These are phyloP conservation scores for Acanthaster planci DNA, from an alignment of 35 echinoderm and acorn worm genomes.

Conservation along the genomic window DNA sequence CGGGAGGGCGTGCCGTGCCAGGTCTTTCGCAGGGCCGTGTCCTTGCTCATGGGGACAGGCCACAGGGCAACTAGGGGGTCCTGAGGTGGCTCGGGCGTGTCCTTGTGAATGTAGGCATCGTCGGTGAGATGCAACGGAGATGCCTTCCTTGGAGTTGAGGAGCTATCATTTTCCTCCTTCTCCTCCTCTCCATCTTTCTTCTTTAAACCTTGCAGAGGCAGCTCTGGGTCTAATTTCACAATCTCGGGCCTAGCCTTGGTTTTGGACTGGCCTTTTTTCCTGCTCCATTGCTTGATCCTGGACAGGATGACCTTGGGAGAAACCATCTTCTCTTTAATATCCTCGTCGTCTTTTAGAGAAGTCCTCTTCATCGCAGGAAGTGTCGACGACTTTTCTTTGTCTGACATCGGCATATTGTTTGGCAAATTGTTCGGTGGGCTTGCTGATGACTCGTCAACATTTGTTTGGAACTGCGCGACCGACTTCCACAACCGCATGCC, in stretches of 20 bases:
- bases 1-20: background rate
- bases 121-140: background rate
- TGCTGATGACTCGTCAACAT: background rate
- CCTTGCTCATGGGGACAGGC: background rate
- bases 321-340: background rate
- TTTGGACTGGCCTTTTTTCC: background rate
- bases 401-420: background rate
- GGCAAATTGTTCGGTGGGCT: background rate
- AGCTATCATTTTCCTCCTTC: no score
- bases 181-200: background rate
- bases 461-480: slow-evolving; percentile 14
- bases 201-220: background rate
- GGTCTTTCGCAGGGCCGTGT: slow-evolving; percentile 3
- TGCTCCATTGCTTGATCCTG: slow-evolving; percentile 11
- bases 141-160: background rate
- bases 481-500: background rate
- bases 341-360: slow-evolving; percentile 4
- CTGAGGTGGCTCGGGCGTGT: background rate
- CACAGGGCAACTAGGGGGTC: background rate
- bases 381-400: background rate
- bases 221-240: background rate
- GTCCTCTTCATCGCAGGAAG: background rate
- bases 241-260: background rate
- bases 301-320: slow-evolving; percentile 9
- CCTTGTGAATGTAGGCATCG: background rate